Evolutionary conservation across 2,113 vertebrate species (phyloP).

Genomic region (Zootoca vivipara): DNA sequence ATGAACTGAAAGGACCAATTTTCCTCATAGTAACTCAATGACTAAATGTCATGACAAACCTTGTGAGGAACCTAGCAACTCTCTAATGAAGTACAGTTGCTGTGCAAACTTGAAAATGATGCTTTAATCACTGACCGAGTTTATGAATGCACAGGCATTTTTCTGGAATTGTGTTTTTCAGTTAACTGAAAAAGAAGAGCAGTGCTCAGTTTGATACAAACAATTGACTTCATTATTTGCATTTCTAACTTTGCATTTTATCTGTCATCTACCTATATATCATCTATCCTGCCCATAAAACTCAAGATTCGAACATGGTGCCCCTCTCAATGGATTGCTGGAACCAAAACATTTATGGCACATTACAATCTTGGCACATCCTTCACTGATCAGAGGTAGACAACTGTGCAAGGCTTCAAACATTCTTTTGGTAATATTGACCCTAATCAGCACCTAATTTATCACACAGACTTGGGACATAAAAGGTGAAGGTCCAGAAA

Average conservation of each 20-base stretch:
- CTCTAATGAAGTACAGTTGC: not conserved
- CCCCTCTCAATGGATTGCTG: not conserved
- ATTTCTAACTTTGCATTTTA: not conserved
- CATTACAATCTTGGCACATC: not conserved
- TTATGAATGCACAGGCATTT: not conserved
- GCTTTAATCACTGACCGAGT: not conserved
- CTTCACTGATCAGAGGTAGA: constrained; percentile 1
- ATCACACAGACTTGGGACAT: constrained; percentile 45
- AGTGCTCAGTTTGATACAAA: not conserved
- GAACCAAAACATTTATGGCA: not conserved
- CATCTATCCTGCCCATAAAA: not conserved
- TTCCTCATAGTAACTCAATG: not conserved
- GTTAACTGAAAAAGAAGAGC: not conserved
- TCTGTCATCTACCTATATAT: not conserved
- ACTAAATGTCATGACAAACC: not conserved
- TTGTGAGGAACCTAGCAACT: not conserved
- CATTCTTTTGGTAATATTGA: constrained; percentile 25
- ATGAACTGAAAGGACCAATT: not conserved
- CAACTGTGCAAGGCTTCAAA: constrained; percentile 27
- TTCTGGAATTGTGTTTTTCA: not conserved
- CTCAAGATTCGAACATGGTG: not conserved
- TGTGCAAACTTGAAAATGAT: not conserved
- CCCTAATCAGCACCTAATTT: constrained; percentile 49
- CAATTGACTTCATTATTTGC: not conserved
- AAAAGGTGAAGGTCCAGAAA: constrained; percentile 42